Evolutionary conservation across 2,797 vertebrate genomes (phyloP), one percentile per base, ranked within the genome.

Genomic region (Rhinella marina): DNA sequence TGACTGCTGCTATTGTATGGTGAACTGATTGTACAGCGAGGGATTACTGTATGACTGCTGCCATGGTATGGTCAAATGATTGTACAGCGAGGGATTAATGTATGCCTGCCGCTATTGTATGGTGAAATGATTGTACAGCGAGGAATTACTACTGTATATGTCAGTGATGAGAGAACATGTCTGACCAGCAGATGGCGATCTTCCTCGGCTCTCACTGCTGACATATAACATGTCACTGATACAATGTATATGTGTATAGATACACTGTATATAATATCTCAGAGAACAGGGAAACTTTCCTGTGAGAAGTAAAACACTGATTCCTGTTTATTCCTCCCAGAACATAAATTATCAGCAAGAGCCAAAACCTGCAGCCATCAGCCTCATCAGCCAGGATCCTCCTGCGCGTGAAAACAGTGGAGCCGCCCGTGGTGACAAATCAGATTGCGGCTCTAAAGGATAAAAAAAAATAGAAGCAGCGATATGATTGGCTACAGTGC

Each of bases 171-270:
- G 1, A 19, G 48, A 54, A 27, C 57, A 50, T 1, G 10, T 50
- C 7, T 61, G 21, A 32, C 19, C 86, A 87, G 72, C 72, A 87
- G 86, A 54, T 77, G 86, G 86, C 72, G 72, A 48, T 87, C 70
- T 17, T 32, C 25, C 13, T 48, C 80, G 17, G 64, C 50, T 27
- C 21, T 13, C 19, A n/a, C 6, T 73, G 29, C 52, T 12, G n/a
- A 27, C 54, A 57, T 29, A 13, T 29, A 29, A 54, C 23, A 68
- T 27, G 10, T 77, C 75, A 27, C 75, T 54, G 48, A 77, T 25
- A 77, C 48, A 52, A 52, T 77, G 70, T 73, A 73, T 32, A 17
- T 29, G 29, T 72, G 7, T 32, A 17, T 29, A 41, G 41, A 6
- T 25, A 76, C 10, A 11, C 11, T n/a, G 23, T 76, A 50, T 50